These are phyloP conservation scores for Anodontia alba DNA, from an alignment of 2,888 invertebrate species.

Conservation along the genomic window DNA sequence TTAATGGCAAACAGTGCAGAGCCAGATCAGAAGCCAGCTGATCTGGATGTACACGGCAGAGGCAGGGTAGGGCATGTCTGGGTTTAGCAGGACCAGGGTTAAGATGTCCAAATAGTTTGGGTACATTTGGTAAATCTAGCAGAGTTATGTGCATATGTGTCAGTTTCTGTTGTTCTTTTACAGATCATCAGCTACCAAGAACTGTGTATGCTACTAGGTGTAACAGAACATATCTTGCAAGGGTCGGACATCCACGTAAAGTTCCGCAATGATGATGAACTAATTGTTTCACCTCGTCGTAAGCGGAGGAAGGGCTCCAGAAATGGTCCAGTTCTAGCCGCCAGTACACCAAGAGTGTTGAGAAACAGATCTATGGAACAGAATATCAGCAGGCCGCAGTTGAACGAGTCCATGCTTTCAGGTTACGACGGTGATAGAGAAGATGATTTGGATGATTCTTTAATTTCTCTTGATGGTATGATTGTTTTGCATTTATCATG, in stretches of 20 bases:
- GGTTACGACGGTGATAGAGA: constrained; percentile 81
- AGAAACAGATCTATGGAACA: constrained; percentile 41
- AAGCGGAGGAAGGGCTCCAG: constrained; percentile 56
- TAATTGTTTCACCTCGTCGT: constrained; percentile 80
- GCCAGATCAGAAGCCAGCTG: too few species aligned
- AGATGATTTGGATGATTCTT: constrained; percentile 75
- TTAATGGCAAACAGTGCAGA: too few species aligned
- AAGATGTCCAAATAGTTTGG: too few species aligned
- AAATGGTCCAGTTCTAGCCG: constrained; percentile 19
- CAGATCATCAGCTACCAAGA: constrained; percentile 78
- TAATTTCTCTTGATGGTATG: constrained; percentile 69
- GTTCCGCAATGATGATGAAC: constrained; percentile 77
- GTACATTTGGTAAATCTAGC: too few species aligned
- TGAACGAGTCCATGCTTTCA: constrained; percentile 74
- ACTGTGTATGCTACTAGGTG: constrained; percentile 75
- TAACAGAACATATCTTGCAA: constrained; percentile 72
- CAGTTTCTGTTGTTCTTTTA: constrained; percentile 9
- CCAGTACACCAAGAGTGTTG: constrained; percentile 52
- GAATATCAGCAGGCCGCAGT: constrained; percentile 66
- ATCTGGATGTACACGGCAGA: too few species aligned
- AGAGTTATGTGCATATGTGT: constrained; percentile 64
- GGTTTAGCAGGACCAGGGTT: too few species aligned
- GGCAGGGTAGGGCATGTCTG: too few species aligned
- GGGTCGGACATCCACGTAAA: constrained; percentile 71
- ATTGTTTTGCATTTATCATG: too few species aligned